Base-by-base conservation (phyloP, 2,113 vertebrate species). In the Alosa alosa region DNA sequence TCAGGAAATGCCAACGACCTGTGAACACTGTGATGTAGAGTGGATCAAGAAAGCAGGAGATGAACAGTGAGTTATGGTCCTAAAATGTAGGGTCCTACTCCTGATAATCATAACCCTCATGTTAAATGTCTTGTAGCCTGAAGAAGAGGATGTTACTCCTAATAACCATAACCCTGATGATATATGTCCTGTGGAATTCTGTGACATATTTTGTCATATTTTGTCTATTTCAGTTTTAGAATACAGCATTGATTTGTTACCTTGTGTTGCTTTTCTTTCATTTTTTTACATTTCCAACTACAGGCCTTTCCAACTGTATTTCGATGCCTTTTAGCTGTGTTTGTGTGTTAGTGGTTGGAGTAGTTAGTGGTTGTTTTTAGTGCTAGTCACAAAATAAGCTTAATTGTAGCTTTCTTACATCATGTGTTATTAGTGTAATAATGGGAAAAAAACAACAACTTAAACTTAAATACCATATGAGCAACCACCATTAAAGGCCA, bases 11-110 rank as follows among this genome's bases (percentile, higher is more conserved):
- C 78, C 84, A 13, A 20, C 86, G 7, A 89, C 90, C 84, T 94
- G 93, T 86, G 91, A 93, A 31, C 91, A 92, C 90, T 94, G 85
- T 72, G 81, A 45, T 22, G 68, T 83, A 49, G 84, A 89, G 31
- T 87, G 84, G 86, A 87, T 87, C 60, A 41, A 84, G 4, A 78
- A 87, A n/a, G 87, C 75, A 41, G 83, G 84, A 86, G 86, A 87
- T 78, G 72, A 85, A 41, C 82, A 82, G 82, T 86, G 47, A 52
- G 88, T 87, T 2, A 11, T 60, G 55, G 52, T 22, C 18, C 55
- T 60, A 3, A 52, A 52, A 17, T 55, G 15, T 5, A 17, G 6
- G 3, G 20, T 22, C 4, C 22, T 20, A 22, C 6, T 60, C 55
- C 6, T 6, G 18, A 20, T 60, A 22, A 60, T 60, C 20, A 18